These are phyloP conservation scores for Philereme transversata DNA, from an alignment of 2,888 invertebrate genomes.

Conservation along the genomic window DNA sequence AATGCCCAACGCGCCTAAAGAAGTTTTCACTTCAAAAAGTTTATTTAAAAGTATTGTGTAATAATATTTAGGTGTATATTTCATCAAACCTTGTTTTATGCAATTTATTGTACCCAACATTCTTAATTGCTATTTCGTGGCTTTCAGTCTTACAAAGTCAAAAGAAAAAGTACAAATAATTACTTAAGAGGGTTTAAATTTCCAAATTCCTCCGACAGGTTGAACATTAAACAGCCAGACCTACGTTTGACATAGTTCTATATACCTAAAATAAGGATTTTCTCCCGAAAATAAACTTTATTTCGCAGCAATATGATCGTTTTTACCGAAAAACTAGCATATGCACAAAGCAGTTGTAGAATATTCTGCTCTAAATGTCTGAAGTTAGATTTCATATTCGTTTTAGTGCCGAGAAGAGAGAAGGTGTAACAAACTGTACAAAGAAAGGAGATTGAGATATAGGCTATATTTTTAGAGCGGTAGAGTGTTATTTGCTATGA, in stretches of 20 bases:
- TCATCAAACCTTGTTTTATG: not conserved
- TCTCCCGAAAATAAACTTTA: slow-evolving; percentile 48
- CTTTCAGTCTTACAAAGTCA: slow-evolving; percentile 6
- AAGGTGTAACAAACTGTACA: slow-evolving; percentile 39
- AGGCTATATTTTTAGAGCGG: slow-evolving; percentile 48
- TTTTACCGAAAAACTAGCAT: slow-evolving; percentile 41
- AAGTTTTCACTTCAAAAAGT: too few species aligned
- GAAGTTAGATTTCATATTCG: slow-evolving; percentile 54
- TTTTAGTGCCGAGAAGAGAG: slow-evolving; percentile 45
- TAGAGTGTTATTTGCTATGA: slow-evolving; percentile 55
- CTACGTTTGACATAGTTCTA: slow-evolving; percentile 58
- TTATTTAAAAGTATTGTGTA: too few species aligned
- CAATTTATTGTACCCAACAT: not conserved
- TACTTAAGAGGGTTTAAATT: slow-evolving; percentile 51
- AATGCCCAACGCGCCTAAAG: too few species aligned
- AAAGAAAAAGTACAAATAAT: slow-evolving; percentile 41
- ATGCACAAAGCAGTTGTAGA: slow-evolving; percentile 36
- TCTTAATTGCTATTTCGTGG: not conserved
- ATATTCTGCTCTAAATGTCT: slow-evolving; percentile 51
- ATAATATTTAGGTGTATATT: not conserved
- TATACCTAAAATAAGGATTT: slow-evolving; percentile 44
- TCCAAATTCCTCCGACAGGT: slow-evolving; percentile 57
- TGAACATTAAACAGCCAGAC: slow-evolving; percentile 51
- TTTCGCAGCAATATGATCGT: slow-evolving; percentile 43
- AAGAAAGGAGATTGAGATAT: slow-evolving; percentile 44